These are phyloP conservation scores for Anoplius nigerrimus DNA, from an alignment of 2,888 invertebrate species.

Conservation along the genomic window DNA sequence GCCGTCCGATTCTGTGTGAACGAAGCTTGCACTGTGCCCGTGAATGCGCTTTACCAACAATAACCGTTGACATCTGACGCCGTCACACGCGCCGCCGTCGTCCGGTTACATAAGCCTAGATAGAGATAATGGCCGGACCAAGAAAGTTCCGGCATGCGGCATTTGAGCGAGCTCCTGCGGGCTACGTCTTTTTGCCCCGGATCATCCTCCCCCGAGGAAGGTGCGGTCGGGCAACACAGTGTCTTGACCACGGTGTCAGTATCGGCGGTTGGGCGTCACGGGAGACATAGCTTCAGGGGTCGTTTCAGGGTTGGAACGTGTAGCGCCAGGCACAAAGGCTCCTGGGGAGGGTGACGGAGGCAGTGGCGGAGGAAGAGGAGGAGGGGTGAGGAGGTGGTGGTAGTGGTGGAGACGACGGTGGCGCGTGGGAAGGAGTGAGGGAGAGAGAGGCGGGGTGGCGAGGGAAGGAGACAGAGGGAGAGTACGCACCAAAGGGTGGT, in stretches of 20 bases:
- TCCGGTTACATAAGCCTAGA: too few species aligned
- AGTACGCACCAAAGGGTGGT: conserved; percentile 39
- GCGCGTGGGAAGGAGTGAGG: background rate
- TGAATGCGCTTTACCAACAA: too few species aligned
- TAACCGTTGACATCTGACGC: too few species aligned
- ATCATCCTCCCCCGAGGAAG: conserved; percentile 1
- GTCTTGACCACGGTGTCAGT: conserved; percentile 45
- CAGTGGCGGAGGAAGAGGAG: background rate
- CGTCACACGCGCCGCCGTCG: too few species aligned
- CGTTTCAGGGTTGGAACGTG: conserved; percentile 44
- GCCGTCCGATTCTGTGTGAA: too few species aligned
- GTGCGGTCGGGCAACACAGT: conserved; percentile 18
- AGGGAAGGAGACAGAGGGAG: conserved; percentile 1
- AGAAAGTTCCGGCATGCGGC: too few species aligned
- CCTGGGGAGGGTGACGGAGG: conserved; percentile 23
- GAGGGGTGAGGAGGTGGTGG: conserved; percentile 1
- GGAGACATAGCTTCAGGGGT: conserved; percentile 25
- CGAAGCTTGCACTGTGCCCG: too few species aligned
- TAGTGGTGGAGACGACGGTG: background rate
- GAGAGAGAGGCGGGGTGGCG: background rate
- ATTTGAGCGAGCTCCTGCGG: too few species aligned
- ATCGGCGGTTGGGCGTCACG: conserved; percentile 33
- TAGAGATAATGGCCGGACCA: too few species aligned
- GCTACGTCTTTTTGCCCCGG: too few species aligned
- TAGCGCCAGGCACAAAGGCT: conserved; percentile 25